Evolutionary conservation across 2,797 vertebrate genomes (phyloP), one percentile per base, ranked within the genome.

Genomic region (Spinibarbus caldwelli): DNA sequence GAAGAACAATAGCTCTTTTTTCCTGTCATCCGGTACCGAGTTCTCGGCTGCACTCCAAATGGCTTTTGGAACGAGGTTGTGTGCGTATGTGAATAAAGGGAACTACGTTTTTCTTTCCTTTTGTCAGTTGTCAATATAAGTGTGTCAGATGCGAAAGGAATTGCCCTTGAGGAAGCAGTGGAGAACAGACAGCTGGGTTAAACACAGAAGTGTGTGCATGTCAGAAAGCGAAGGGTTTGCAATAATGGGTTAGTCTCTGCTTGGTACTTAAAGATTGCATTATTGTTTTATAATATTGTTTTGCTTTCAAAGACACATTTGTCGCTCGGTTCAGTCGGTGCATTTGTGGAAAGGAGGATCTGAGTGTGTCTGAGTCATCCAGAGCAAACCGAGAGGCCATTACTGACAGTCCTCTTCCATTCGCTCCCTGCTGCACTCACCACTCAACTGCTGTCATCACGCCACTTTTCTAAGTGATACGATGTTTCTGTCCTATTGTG

Each of bases 111-210:
- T 23, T 67, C 72, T 76, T 52, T 54, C 10, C 34, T 67, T 68
- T 66, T 38, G 15, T 75, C 54, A 75, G 19, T 84, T 79, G 72
- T 54, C 73, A 62, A 19, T 78, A 47, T 78, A 10, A 29, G 59
- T 49, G 43, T 86, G 68, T 83, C 82, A 72, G 47, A 82, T 34
- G 49, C 12, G 19, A 72, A 86, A 83, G 75, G 70, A 68, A 43
- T 83, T 86, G 67, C 49, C 67, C 57, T 78, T 73, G 41, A 78
- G 82, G 82, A 68, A 67, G 62, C 45, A 54, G 47, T 26, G 29
- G 31, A n/a, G 59, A 75, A 21, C 72, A 77, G 82, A 59, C 66
- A 26, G 43, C 52, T 66, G 67, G 59, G 43, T 78, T 78, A 31
- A 59, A 71, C 70, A 31, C 34, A 23, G 4, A 76, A 64, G 29